Percentiles rank a stretch among this genome's conserved stretches.
phyloP scores from a whole-genome alignment of 2,113 vertebrate species.

The Noturus placidus region DNA sequence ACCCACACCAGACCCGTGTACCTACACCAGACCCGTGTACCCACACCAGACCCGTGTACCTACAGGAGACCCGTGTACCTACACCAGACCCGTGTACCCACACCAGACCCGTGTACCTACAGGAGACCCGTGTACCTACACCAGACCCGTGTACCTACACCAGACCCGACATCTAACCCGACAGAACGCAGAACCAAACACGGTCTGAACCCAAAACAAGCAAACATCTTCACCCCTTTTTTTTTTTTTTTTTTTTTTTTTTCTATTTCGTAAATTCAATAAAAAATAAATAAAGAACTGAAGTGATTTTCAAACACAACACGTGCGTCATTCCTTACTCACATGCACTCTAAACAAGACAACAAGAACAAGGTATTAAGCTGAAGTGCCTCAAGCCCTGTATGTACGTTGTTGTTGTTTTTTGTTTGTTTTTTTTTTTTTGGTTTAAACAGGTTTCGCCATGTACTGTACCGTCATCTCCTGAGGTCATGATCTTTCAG shows the following conservation, averaged over 20 bases:
- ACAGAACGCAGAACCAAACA: not conserved
- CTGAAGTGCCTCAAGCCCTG: not conserved
- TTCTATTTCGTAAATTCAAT: not conserved
- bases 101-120: too few species aligned
- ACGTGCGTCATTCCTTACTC: not conserved
- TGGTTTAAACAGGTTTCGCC: constrained; percentile 35
- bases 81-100: too few species aligned
- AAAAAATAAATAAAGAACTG: not conserved
- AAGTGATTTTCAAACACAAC: not conserved
- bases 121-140: too few species aligned
- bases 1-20: too few species aligned
- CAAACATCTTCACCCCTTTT: not conserved
- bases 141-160: too few species aligned
- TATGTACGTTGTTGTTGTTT: not conserved
- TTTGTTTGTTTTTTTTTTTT: not conserved
- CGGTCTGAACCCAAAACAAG: not conserved
- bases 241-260: not conserved
- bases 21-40: too few species aligned
- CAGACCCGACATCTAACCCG: not conserved
- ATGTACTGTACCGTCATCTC: constrained; percentile 9
- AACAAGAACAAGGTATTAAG: not conserved
- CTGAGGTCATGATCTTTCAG: constrained; percentile 28
- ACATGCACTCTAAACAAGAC: not conserved
- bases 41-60: too few species aligned
- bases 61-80: too few species aligned